Base-by-base conservation (phyloP, 2,113 vertebrate genomes). In the Gracilinanus agilis region DNA sequence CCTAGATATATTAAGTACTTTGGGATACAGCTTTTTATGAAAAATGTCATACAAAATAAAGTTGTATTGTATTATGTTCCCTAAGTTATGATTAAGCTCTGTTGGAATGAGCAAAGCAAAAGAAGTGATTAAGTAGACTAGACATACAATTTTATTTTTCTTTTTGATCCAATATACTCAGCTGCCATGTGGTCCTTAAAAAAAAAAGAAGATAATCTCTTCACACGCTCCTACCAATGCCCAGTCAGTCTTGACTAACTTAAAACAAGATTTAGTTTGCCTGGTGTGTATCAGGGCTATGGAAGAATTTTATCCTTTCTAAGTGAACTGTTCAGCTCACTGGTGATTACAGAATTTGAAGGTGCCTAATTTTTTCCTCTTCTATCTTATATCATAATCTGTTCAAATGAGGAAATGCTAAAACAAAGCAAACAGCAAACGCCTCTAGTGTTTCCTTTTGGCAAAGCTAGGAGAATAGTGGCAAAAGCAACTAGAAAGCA, bases 241-340 rank as follows among this genome's bases (percentile, higher is more conserved):
- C 58, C 55, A 88, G 61, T 44, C 94, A 93, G 53, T 54, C 53
- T 94, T 11, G 61, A 61, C 56, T 94, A 40, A 61, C 55, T 24
- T 54, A 24, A 94, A 93, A 91, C 53, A 88, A 58, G 19, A n/a
- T 83, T 21, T 1, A 23, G 55, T 27, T 0, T 23, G 55, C 25
- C 93, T 96, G 40, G 89, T 90, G 95, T 24, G 23, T 97, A 56
- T 95, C 95, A 97, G 61, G 94, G 4, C 27, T 67, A 88, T 91
- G 83, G 90, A 92, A 24, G 44, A 44, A 90, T 93, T 89, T 97
- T 56, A 91, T 23, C 27, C 94, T 24, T 49, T 54, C 40, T 44
- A 95, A 88, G 44, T 91, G 97, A 23, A 88, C 12, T 93, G 21
- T 54, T 92, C n/a, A n/a, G n/a, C 5, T 1, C 0, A 90, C 58